Percentiles rank a stretch among this genome's conserved stretches.
These are phyloP conservation scores for Anolis sagrei DNA, from an alignment of 2,113 vertebrate genomes.

Conservation along the genomic window DNA sequence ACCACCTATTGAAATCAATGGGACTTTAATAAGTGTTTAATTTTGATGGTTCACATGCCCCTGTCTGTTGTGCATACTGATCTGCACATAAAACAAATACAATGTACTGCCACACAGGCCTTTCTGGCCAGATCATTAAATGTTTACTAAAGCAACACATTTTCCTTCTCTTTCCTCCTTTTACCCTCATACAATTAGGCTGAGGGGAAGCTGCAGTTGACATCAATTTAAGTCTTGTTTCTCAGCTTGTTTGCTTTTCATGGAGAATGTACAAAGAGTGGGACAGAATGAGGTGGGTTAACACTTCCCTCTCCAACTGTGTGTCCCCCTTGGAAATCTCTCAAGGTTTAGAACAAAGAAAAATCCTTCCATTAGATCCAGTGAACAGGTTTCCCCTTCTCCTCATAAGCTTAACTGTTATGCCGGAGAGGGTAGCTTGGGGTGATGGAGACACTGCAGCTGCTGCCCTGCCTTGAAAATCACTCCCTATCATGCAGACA, in stretches of 20 bases:
- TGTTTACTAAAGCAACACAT: neutral
- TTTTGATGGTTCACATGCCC: neutral
- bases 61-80: neutral
- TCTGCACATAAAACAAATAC: conserved; percentile 32
- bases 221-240: neutral
- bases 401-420: no score
- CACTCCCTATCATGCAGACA: no score
- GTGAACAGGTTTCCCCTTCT: no score
- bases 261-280: neutral
- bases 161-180: neutral
- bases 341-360: no score
- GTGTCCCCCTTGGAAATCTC: no score
- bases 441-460: no score
- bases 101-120: conserved; percentile 27
- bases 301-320: neutral
- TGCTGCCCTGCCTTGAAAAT: no score
- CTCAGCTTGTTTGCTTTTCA: neutral
- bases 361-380: no score
- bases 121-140: conserved; percentile 1
- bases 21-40: conserved; percentile 9
- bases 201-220: neutral
- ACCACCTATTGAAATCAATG: conserved; percentile 2
- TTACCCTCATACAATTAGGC: neutral
- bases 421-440: no score
- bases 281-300: no score